These are phyloP conservation scores for Drosophila sulfurigaster DNA, from an alignment of 1,140 invertebrate species.

Conservation along the genomic window DNA sequence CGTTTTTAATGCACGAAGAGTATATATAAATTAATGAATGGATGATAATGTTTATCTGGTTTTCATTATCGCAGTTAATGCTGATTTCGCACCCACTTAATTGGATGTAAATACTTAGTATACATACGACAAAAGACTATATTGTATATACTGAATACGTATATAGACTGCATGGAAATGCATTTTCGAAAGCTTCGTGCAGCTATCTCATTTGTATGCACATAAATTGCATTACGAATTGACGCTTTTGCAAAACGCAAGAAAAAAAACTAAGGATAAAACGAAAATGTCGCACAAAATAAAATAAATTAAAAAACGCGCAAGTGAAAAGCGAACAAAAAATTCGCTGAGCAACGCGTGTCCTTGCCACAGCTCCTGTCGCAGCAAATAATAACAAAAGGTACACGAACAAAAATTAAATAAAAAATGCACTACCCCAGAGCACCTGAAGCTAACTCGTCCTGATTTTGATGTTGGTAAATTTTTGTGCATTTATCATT, in stretches of 20 bases:
- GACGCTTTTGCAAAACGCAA: conserved; percentile 31
- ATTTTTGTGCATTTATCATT: conserved; percentile 56
- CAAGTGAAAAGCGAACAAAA: conserved; percentile 40
- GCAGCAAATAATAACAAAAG: conserved; percentile 34
- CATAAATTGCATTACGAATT: conserved; percentile 62
- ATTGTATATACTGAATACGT: neutral
- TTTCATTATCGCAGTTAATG: conserved; percentile 11
- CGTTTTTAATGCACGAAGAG: conserved; percentile 32
- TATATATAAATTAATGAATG: conserved; percentile 27
- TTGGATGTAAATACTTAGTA: conserved; percentile 23
- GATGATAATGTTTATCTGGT: conserved; percentile 16
- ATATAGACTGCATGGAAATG: too few relatives aligned
- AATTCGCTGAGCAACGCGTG: conserved; percentile 51
- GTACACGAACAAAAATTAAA: conserved; percentile 24
- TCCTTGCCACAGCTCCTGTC: conserved; percentile 32
- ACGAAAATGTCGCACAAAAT: conserved; percentile 30
- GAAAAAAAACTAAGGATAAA: conserved; percentile 1
- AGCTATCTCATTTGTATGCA: conserved; percentile 57
- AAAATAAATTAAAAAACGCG: conserved; percentile 56
- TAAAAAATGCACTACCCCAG: conserved; percentile 16
- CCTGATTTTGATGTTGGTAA: conserved; percentile 48
- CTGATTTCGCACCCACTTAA: conserved; percentile 31
- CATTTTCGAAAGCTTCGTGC: conserved; percentile 36
- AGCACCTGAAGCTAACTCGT: conserved; percentile 12
- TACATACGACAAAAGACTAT: neutral